Evolutionary conservation across 2,888 invertebrate species (phyloP).

Genomic region (Griposia aprilina): DNA sequence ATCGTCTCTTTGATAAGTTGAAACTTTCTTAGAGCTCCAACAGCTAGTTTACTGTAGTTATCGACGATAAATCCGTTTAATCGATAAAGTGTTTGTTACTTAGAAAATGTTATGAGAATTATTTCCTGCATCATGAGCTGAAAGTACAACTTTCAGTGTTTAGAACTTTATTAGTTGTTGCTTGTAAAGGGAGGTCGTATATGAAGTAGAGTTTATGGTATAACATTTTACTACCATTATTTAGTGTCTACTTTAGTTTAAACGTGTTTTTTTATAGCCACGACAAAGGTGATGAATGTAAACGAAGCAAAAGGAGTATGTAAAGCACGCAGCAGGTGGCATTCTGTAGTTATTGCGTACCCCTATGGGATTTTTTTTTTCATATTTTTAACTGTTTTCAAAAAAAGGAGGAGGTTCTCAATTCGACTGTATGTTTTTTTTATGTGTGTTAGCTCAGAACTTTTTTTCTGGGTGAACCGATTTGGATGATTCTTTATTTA

Average conservation of each 20-base stretch:
- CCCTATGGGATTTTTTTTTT: no score
- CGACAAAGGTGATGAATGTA: neutral
- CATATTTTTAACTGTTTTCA: no score
- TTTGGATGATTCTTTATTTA: no score
- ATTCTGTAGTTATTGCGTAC: neutral
- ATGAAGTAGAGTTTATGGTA: neutral
- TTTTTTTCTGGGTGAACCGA: no score
- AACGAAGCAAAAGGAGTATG: neutral
- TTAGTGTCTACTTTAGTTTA: neutral
- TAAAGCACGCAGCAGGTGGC: neutral
- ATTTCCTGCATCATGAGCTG: constrained; percentile 19
- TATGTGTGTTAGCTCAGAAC: no score
- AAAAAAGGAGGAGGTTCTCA: no score
- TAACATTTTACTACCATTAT: neutral
- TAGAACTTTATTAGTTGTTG: constrained; percentile 31
- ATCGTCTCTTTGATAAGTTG: constrained; percentile 22
- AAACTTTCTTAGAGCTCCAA: constrained; percentile 39
- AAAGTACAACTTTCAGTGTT: constrained; percentile 29
- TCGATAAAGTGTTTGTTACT: constrained; percentile 43
- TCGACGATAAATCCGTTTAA: constrained; percentile 41
- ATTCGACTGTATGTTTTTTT: no score
- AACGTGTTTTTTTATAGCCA: neutral
- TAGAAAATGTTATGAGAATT: constrained; percentile 36
- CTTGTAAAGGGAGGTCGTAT: neutral
- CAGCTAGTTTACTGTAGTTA: constrained; percentile 26